A percentile compares a stretch with the other conserved stretches of the same genome.
Evolutionary conservation across 2,113 vertebrate species (phyloP).

Genomic region (Pleuronectes platessa): DNA sequence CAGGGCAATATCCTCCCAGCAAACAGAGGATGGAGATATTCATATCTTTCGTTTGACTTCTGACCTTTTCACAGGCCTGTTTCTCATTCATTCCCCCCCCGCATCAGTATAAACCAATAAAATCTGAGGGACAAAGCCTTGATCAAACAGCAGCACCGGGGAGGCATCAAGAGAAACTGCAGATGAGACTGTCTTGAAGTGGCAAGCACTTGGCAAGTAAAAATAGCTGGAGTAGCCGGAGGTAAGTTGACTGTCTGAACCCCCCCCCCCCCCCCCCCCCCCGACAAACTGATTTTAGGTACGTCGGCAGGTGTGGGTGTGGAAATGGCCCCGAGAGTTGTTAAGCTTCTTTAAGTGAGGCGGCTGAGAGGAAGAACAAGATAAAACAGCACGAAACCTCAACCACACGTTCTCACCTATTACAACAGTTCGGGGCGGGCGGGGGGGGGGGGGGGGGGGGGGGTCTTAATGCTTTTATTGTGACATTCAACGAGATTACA

Average conservation of each 20-base stretch:
- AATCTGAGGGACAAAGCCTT: constrained; percentile 72
- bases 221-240: constrained; percentile 71
- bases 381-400: constrained; percentile 33
- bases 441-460: background rate
- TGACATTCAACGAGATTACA: constrained; percentile 34
- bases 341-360: constrained; percentile 64
- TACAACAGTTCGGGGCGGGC: background rate
- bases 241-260: constrained; percentile 72
- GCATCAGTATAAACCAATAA: constrained; percentile 77
- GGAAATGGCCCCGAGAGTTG: constrained; percentile 69
- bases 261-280: constrained; percentile 29
- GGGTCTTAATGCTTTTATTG: constrained; percentile 22
- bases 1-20: constrained; percentile 64
- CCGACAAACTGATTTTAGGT: constrained; percentile 66
- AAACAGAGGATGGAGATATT: constrained; percentile 70
- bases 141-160: constrained; percentile 72
- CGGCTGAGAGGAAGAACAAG: constrained; percentile 47
- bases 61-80: constrained; percentile 77
- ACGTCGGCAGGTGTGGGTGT: constrained; percentile 65
- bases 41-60: constrained; percentile 75
- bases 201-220: constrained; percentile 69
- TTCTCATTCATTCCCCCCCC: constrained; percentile 70
- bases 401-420: constrained; percentile 45
- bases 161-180: constrained; percentile 43
- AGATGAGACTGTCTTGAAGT: constrained; percentile 67